A percentile compares a stretch with the other conserved stretches of the same genome.
Evolutionary conservation across 2,888 invertebrate genomes (phyloP).

Genomic region (Cordilura impudica): DNA sequence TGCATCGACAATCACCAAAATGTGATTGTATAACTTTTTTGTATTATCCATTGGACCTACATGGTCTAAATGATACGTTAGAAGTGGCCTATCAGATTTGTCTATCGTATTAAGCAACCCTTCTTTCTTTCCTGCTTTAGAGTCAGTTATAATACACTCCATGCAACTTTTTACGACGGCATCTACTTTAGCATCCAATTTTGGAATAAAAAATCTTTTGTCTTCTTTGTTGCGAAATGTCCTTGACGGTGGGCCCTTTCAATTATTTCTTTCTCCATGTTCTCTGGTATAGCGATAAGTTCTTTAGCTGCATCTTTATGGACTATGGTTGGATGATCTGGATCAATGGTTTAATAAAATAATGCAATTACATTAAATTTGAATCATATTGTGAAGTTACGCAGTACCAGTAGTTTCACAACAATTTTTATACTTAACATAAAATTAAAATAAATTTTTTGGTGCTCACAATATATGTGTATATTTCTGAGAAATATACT

Average conservation of each 20-base stretch:
- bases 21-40: no score
- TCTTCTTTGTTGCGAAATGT: conserved; percentile 53
- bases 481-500: no score
- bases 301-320: background rate
- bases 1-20: no score
- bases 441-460: no score
- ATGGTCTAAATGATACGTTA: conserved; percentile 48
- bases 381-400: no score
- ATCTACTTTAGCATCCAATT: conserved; percentile 42
- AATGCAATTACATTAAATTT: no score
- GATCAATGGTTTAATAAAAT: background rate
- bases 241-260: conserved; percentile 67
- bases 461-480: no score
- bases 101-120: no score
- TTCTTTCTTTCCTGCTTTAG: conserved; percentile 49
- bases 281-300: conserved; percentile 70
- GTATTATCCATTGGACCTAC: conserved; percentile 52
- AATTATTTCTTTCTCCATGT: conserved; percentile 71
- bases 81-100: no score
- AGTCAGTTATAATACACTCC: conserved; percentile 50
- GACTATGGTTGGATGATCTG: background rate
- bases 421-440: no score
- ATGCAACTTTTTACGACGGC: conserved; percentile 51
- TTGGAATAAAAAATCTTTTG: conserved; percentile 51
- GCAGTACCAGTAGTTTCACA: no score